A percentile compares a stretch with the other conserved stretches of the same genome.
Conservation (phyloP, 1,140 invertebrate species). For the Hydropsyche tenuis region DNA sequence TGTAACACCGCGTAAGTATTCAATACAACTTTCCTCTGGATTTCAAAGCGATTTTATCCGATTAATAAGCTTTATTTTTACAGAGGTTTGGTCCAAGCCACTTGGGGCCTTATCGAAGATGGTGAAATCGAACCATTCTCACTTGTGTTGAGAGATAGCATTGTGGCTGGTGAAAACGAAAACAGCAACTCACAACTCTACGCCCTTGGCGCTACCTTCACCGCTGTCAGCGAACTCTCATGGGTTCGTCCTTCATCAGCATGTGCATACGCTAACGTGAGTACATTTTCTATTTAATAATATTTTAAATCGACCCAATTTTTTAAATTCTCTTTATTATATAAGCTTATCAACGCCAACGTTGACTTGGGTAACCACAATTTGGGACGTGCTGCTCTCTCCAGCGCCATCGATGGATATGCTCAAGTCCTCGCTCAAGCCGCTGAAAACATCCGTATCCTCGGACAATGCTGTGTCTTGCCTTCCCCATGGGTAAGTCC, state of each 20-base stretch:
- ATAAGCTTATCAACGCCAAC: constrained; percentile 47
- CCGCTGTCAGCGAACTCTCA: constrained; percentile 46
- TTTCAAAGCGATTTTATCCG: background rate
- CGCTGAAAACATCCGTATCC: constrained; percentile 46
- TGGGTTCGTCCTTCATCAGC: constrained; percentile 46
- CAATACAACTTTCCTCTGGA: background rate
- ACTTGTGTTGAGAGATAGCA: constrained; percentile 43
- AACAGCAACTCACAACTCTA: background rate
- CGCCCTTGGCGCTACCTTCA: constrained; percentile 43
- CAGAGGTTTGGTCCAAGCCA: constrained; percentile 33
- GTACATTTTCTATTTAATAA: background rate
- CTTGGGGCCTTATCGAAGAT: constrained; percentile 46
- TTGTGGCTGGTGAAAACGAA: constrained; percentile 15
- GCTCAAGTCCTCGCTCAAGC: constrained; percentile 45
- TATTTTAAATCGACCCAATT: background rate
- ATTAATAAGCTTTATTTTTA: constrained; percentile 7
- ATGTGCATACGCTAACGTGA: constrained; percentile 46
- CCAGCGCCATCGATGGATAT: constrained; percentile 42
- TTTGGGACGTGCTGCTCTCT: constrained; percentile 16
- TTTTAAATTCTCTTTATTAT: background rate
- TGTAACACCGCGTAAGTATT: background rate
- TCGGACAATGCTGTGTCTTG: constrained; percentile 44
- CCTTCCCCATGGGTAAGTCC: constrained; percentile 47
- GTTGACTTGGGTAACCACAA: constrained; percentile 24
- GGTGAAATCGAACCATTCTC: constrained; percentile 42